Evolutionary conservation across 23 tunicate species (phyloP).

Genomic region (Styela plicata): DNA sequence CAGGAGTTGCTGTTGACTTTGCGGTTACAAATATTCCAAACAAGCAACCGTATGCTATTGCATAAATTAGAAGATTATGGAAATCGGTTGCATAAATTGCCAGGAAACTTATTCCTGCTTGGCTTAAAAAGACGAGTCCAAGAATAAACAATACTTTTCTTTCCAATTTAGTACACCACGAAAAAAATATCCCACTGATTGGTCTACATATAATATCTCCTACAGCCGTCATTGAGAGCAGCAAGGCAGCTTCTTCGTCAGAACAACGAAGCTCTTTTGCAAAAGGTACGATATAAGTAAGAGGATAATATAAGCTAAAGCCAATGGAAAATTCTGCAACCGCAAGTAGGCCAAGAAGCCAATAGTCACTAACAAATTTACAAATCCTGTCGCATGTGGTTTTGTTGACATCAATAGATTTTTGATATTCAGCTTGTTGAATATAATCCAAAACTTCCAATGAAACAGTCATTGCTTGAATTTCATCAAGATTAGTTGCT

Average conservation of each 20-base stretch:
- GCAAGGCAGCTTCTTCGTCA: conserved; percentile 31
- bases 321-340: conserved; percentile 19
- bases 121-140: neutral
- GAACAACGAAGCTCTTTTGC: conserved; percentile 23
- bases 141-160: conserved; percentile 24
- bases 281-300: conserved; percentile 43
- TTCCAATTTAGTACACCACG: conserved; percentile 6
- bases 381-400: neutral
- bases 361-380: conserved; percentile 34
- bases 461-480: conserved; percentile 21
- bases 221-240: conserved; percentile 46
- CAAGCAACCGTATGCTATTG: conserved; percentile 34
- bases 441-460: conserved; percentile 19
- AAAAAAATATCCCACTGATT: conserved; percentile 23
- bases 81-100: conserved; percentile 4
- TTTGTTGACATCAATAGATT: neutral
- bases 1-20: conserved; percentile 21
- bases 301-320: conserved; percentile 26
- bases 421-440: neutral
- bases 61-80: conserved; percentile 3
- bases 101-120: conserved; percentile 11
- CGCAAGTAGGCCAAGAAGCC: conserved; percentile 35
- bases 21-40: conserved; percentile 30
- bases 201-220: conserved; percentile 61
- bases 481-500: neutral